Evolutionary conservation across 2,888 invertebrate genomes (phyloP).

Genomic region (Pseudococcus longispinus): DNA sequence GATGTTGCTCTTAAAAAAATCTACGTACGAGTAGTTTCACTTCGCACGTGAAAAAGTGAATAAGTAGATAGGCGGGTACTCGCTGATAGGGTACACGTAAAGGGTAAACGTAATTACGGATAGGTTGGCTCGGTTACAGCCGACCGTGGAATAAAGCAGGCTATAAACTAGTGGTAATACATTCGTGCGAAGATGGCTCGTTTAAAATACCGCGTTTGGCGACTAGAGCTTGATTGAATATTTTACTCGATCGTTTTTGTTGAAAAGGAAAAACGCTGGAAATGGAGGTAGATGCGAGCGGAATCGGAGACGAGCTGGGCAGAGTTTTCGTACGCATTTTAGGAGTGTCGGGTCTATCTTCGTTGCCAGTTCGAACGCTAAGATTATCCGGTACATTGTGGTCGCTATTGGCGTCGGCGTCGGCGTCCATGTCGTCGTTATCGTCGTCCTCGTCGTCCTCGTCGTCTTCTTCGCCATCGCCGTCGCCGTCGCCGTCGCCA

Average conservation of each 20-base stretch:
- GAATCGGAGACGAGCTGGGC: not conserved
- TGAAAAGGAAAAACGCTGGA: not conserved
- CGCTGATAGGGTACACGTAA: too few relatives aligned
- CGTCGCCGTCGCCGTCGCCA: not conserved
- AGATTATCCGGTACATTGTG: not conserved
- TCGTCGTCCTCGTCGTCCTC: not conserved
- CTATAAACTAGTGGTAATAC: constrained; percentile 15
- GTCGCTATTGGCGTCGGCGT: not conserved
- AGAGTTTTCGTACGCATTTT: not conserved
- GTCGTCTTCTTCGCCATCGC: not conserved
- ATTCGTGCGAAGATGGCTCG: not conserved
- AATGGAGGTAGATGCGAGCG: not conserved
- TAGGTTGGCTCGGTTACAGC: too few relatives aligned
- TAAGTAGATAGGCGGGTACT: too few relatives aligned
- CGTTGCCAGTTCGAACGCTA: not conserved
- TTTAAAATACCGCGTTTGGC: not conserved
- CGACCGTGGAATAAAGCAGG: not conserved
- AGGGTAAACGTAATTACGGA: too few relatives aligned
- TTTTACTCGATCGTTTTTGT: not conserved
- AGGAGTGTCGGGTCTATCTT: not conserved
- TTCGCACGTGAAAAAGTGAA: too few relatives aligned
- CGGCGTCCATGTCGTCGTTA: not conserved
- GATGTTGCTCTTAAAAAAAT: too few relatives aligned
- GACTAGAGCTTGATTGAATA: not conserved
- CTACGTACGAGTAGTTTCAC: too few relatives aligned